Conservation (phyloP, 2,113 vertebrate genomes). For the Urocitellus parryii region DNA sequence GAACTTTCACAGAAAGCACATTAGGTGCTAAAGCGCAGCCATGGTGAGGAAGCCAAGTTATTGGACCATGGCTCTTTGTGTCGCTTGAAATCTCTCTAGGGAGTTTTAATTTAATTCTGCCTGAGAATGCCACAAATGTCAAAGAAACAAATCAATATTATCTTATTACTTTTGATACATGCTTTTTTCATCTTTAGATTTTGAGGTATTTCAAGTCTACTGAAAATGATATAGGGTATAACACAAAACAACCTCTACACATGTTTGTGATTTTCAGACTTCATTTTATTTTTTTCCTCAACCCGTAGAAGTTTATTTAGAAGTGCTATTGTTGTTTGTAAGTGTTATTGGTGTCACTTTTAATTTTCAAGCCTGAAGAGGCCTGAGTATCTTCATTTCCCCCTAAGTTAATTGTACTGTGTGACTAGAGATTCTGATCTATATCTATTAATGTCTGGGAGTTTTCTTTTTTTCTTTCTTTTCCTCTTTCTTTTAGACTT, state of each 20-base stretch:
- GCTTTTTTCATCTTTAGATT: constrained; percentile 53
- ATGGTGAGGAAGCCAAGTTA: constrained; percentile 26
- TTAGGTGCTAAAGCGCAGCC: constrained; percentile 29
- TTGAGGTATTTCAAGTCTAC: constrained; percentile 59
- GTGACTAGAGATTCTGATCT: constrained; percentile 32
- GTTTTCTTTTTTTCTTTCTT: not conserved
- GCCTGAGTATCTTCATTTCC: not conserved
- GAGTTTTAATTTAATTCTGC: constrained; percentile 74
- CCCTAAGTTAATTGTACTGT: constrained; percentile 10
- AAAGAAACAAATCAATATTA: constrained; percentile 73
- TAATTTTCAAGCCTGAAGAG: constrained; percentile 45
- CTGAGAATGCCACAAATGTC: constrained; percentile 64
- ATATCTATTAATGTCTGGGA: not conserved
- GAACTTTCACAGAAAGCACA: constrained; percentile 58
- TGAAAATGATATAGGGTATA: not conserved
- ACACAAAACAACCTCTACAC: not conserved
- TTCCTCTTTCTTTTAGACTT: not conserved
- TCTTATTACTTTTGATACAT: constrained; percentile 63
- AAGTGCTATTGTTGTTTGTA: not conserved
- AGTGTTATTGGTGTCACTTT: constrained; percentile 58
- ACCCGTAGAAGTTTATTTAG: not conserved
- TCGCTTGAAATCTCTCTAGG: constrained; percentile 62
- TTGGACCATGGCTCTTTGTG: constrained; percentile 68
- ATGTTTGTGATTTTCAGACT: constrained; percentile 26
- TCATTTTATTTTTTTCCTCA: constrained; percentile 52